Conservation (phyloP, 2,113 vertebrate species). For the Lasiurus cinereus region DNA sequence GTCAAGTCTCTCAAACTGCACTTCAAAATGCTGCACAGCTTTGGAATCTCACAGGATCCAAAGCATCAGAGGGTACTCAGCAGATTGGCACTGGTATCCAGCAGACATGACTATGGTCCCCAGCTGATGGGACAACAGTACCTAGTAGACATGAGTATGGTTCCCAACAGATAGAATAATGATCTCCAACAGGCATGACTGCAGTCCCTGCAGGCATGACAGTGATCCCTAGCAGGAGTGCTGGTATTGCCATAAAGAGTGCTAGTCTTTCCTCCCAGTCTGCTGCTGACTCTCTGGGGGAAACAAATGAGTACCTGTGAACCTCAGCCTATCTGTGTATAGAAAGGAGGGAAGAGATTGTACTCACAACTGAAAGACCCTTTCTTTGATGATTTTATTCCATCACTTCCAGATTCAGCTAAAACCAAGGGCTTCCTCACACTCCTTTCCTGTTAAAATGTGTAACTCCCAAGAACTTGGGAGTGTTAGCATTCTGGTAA, state of each 20-base stretch:
- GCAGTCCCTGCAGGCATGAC: neutral
- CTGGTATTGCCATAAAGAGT: neutral
- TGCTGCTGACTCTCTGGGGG: neutral
- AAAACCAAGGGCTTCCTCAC: constrained; percentile 3
- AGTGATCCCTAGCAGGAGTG: neutral
- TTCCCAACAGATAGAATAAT: neutral
- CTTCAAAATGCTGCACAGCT: neutral
- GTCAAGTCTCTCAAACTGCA: neutral
- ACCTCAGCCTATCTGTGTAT: neutral
- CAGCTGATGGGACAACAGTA: neutral
- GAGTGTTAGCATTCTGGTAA: constrained; percentile 33
- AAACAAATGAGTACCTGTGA: neutral
- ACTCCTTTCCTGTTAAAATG: neutral
- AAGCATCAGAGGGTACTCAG: neutral
- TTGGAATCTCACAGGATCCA: constrained; percentile 36
- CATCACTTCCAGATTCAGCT: neutral
- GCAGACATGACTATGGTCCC: neutral
- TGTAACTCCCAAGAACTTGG: constrained; percentile 32
- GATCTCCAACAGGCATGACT: neutral
- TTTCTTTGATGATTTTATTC: constrained; percentile 5
- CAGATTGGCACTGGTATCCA: neutral
- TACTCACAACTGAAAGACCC: neutral
- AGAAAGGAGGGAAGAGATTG: neutral
- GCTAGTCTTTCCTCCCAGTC: neutral
- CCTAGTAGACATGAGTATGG: neutral